Percentiles rank a stretch among this genome's conserved stretches.
phyloP scores from a whole-genome alignment of 2,113 vertebrate genomes.

The Smithornis capensis region DNA sequence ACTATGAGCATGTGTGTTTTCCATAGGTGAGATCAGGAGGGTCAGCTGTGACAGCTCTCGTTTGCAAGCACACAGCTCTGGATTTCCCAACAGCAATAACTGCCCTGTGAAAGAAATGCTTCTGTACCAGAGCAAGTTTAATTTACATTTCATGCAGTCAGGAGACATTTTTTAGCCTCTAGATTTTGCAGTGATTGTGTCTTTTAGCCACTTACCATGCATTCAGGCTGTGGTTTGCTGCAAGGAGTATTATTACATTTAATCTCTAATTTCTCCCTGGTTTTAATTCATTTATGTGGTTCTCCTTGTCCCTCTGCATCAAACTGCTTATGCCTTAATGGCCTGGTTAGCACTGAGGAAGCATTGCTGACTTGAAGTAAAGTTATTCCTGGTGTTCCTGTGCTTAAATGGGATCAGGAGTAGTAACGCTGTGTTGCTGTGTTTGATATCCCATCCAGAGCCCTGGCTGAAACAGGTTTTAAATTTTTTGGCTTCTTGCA shows the following conservation, averaged over 20 bases:
- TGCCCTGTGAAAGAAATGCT: background rate
- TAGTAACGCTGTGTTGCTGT: background rate
- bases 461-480: background rate
- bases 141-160: background rate
- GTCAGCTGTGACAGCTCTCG: background rate
- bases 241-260: background rate
- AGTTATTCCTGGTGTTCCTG: background rate
- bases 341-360: background rate
- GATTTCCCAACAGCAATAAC: background rate
- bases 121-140: background rate
- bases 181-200: background rate
- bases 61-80: background rate
- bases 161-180: background rate
- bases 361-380: background rate
- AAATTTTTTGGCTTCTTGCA: background rate
- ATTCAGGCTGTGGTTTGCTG: constrained; percentile 6
- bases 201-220: constrained; percentile 1
- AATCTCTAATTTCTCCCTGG: background rate
- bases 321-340: background rate
- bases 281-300: constrained; percentile 22
- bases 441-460: background rate
- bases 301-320: background rate
- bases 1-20: background rate
- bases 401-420: background rate
- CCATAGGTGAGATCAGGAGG: background rate